Conservation (phyloP, 2,797 vertebrate species). For the Amniataba percoides region DNA sequence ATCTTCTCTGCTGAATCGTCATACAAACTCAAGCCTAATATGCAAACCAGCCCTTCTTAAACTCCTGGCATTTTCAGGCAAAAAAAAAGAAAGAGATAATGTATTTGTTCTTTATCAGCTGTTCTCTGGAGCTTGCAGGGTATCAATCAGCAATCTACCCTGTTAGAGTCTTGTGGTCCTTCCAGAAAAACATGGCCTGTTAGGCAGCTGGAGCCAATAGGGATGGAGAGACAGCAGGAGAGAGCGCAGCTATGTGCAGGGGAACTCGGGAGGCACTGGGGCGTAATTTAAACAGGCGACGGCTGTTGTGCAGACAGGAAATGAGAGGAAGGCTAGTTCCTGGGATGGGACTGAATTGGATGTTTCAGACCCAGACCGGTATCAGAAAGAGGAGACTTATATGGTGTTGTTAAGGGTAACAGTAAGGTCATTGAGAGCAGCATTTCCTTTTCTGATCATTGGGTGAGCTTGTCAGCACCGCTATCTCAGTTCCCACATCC, state of each 20-base stretch:
- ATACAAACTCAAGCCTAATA: neutral
- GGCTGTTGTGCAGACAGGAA: conserved; percentile 97
- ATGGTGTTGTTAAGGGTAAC: conserved; percentile 91
- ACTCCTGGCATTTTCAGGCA: conserved; percentile 6
- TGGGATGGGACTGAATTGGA: conserved; percentile 96
- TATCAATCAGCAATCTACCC: conserved; percentile 88
- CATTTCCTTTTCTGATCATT: conserved; percentile 85
- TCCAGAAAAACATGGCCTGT: conserved; percentile 82
- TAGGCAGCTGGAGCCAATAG: conserved; percentile 59
- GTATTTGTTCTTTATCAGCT: conserved; percentile 79
- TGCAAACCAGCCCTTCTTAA: neutral
- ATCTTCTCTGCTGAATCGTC: neutral
- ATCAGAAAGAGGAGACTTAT: conserved; percentile 93
- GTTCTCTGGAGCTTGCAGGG: conserved; percentile 81
- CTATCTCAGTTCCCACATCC: conserved; percentile 86
- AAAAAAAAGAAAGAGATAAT: neutral
- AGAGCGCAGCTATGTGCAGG: conserved; percentile 62
- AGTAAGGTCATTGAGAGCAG: conserved; percentile 96
- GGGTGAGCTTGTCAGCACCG: conserved; percentile 74
- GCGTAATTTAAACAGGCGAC: conserved; percentile 99
- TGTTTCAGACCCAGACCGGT: conserved; percentile 93
- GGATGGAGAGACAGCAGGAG: conserved; percentile 63
- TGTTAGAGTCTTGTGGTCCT: conserved; percentile 85
- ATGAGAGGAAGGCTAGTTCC: conserved; percentile 96
- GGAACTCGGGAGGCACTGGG: conserved; percentile 90